Evolutionary conservation across 1,140 invertebrate genomes (phyloP), one percentile per base, ranked within the genome.

Genomic region (Metopolophium dirhodum): DNA sequence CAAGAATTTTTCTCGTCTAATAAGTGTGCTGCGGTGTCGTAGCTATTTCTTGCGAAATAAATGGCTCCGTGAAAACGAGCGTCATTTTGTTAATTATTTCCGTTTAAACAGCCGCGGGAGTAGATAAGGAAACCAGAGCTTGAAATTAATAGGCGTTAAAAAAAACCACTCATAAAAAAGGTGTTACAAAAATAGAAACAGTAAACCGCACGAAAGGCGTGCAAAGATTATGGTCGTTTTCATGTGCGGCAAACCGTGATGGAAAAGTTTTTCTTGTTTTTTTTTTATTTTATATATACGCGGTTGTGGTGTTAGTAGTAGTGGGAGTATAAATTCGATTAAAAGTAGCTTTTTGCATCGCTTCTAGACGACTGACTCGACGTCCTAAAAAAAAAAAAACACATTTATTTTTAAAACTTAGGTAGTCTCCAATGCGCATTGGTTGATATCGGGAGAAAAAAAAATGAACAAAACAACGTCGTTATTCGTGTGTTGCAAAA

Each of bases 41-140:
- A 45, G 9, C 41, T 54, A 54, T 89, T 89, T 30, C n/a, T 88
- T n/a, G n/a, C 7, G n/a, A 89, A 37, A 89, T 89, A 89, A 89
- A 89, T 89, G n/a, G 87, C 87, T 54, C 26, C n/a, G 18, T 22
- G 87, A 6, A 54, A 57, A 35, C 22, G 22, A 35, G 22, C n/a
- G 90, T 91, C 68, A 49, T 54, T 91, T 54, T 26, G 90, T 91
- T 91, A 92, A 83, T 92, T 92, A 92, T 83, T 83, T 92, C 91
- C 91, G 35, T 92, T 92, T 92, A 57, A 45, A 83, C 45, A 30
- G 45, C 90, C 68, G 61, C 68, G n/a, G 37, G 49, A 82, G 49
- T 82, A 91, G 90, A 77, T 91, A 85, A 83, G 77, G 47, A 92
- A 85, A 92, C n/a, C 20, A 22, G 68, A 68, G 41, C 35, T 82